A percentile compares a stretch with the other conserved stretches of the same genome.
Conservation (phyloP, 2,113 vertebrate species). For the Peromyscus maniculatus region DNA sequence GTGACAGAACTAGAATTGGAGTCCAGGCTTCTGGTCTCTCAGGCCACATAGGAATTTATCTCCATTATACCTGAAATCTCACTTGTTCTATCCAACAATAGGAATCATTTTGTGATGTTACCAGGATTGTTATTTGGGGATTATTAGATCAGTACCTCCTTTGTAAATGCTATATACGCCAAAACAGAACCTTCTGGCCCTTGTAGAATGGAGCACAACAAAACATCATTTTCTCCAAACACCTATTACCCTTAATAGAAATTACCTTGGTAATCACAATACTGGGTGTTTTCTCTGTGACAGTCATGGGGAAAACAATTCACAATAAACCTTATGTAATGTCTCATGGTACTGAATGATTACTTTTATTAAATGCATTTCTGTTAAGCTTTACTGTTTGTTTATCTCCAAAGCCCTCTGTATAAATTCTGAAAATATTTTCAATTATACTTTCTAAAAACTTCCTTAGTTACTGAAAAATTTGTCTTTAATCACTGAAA, state of each 20-base stretch:
- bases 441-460: slow-evolving; percentile 63
- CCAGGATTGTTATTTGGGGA: slow-evolving; percentile 54
- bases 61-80: slow-evolving; percentile 51
- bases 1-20: slow-evolving; percentile 63
- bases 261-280: slow-evolving; percentile 71
- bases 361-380: slow-evolving; percentile 72
- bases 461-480: slow-evolving; percentile 60
- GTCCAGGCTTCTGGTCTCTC: slow-evolving; percentile 17
- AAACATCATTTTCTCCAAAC: slow-evolving; percentile 70
- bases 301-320: slow-evolving; percentile 60
- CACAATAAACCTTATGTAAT: slow-evolving; percentile 59
- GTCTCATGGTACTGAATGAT: slow-evolving; percentile 55
- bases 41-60: slow-evolving; percentile 18
- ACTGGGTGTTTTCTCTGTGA: slow-evolving; percentile 60
- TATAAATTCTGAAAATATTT: slow-evolving; percentile 66
- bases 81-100: slow-evolving; percentile 63
- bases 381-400: slow-evolving; percentile 55
- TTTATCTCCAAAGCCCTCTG: slow-evolving; percentile 56
- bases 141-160: slow-evolving; percentile 67
- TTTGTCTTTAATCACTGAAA: slow-evolving; percentile 46
- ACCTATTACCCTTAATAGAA: slow-evolving; percentile 74
- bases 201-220: slow-evolving; percentile 67
- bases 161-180: slow-evolving; percentile 66
- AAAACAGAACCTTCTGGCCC: slow-evolving; percentile 70
- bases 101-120: slow-evolving; percentile 70